phyloP scores from a whole-genome alignment of 2,888 invertebrate species.

The Trisateles emortualis region DNA sequence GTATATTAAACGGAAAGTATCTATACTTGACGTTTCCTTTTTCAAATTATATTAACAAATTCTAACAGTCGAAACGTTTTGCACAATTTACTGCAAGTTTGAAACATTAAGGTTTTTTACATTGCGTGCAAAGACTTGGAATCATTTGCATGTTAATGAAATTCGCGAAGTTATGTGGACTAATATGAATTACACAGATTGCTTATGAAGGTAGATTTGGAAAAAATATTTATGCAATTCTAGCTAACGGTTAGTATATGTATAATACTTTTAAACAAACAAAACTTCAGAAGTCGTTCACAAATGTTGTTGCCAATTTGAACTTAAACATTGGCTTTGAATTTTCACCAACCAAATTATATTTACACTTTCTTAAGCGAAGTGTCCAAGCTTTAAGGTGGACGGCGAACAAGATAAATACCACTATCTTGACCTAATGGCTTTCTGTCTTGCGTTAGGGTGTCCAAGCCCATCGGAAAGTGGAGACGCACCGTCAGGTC shows the following conservation, averaged over 20 bases:
- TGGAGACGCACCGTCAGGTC: slow-evolving; percentile 64
- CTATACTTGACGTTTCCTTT: neutral
- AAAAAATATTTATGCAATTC: slow-evolving; percentile 23
- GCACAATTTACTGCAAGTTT: slow-evolving; percentile 22
- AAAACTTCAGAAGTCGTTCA: neutral
- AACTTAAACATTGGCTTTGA: neutral
- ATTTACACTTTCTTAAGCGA: slow-evolving; percentile 61
- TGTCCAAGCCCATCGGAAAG: slow-evolving; percentile 55
- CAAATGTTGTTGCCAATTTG: neutral
- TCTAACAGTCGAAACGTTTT: neutral
- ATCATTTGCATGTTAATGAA: slow-evolving; percentile 58
- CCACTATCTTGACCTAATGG: slow-evolving; percentile 80
- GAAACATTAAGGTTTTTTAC: slow-evolving; percentile 35
- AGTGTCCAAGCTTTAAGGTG: slow-evolving; percentile 63
- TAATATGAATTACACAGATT: slow-evolving; percentile 20
- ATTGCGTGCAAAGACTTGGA: slow-evolving; percentile 47
- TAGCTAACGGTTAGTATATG: neutral
- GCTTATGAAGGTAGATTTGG: slow-evolving; percentile 17
- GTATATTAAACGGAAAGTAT: too few relatives aligned
- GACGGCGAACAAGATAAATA: slow-evolving; percentile 75
- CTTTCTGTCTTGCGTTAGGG: slow-evolving; percentile 74
- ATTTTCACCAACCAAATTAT: slow-evolving; percentile 22
- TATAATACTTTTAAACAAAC: neutral
- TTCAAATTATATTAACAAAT: neutral
- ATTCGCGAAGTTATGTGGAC: slow-evolving; percentile 24